phyloP scores from a whole-genome alignment of 2,888 invertebrate species.

The Azorinus chamasolen region DNA sequence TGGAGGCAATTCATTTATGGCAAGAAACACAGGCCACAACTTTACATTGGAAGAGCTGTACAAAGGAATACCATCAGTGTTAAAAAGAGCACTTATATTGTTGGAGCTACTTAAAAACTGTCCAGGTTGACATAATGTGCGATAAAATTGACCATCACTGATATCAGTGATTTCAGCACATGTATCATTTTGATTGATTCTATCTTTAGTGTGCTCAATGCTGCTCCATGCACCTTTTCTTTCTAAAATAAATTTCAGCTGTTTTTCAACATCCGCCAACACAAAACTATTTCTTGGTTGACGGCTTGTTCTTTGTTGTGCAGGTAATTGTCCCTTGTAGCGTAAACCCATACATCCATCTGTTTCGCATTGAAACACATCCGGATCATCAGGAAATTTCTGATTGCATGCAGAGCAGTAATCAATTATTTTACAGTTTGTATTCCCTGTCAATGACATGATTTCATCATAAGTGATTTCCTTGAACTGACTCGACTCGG shows the following conservation, averaged over 20 bases:
- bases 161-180: slow-evolving; percentile 28
- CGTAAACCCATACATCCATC: slow-evolving; percentile 10
- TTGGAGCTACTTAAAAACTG: slow-evolving; percentile 11
- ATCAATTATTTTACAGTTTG: slow-evolving; percentile 23
- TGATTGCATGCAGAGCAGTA: slow-evolving; percentile 24
- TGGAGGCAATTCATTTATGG: slow-evolving; percentile 23
- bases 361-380: slow-evolving; percentile 20
- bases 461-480: slow-evolving; percentile 19
- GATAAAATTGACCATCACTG: slow-evolving; percentile 38
- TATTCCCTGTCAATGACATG: slow-evolving; percentile 8
- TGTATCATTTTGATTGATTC: slow-evolving; percentile 8
- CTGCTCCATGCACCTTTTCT: slow-evolving; percentile 26
- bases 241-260: slow-evolving; percentile 22
- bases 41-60: slow-evolving; percentile 29
- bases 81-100: slow-evolving; percentile 38
- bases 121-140: slow-evolving; percentile 27
- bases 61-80: slow-evolving; percentile 23
- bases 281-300: slow-evolving; percentile 31
- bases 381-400: slow-evolving; percentile 24
- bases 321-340: slow-evolving; percentile 24
- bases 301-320: slow-evolving; percentile 13
- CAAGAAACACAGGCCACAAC: slow-evolving; percentile 31
- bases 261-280: slow-evolving; percentile 39
- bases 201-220: slow-evolving; percentile 16
- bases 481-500: slow-evolving; percentile 25